Base-by-base conservation (phyloP, 2,113 vertebrate genomes). In the Martes martes region DNA sequence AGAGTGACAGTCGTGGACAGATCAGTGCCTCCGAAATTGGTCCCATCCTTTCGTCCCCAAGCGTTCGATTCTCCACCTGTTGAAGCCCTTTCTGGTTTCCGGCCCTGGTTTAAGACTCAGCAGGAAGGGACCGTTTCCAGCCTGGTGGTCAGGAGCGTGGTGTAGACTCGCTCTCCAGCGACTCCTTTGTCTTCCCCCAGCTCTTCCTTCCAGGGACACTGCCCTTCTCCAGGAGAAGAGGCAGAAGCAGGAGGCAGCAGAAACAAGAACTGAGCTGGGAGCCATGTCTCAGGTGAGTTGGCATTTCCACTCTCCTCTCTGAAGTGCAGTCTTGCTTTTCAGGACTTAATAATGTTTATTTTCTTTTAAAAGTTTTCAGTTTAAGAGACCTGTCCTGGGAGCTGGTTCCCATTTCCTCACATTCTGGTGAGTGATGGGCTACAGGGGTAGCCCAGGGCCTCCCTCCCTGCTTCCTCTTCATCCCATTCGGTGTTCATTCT, bases 221-320 rank as follows among this genome's bases (percentile, higher is more conserved):
- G 85, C 67, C 39, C 36, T n/a, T 14, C 63, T 52, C 55, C 93
- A 11, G 78, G 69, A 26, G 33, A n/a, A 59, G 45, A 71, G 16
- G 57, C 52, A 5, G 11, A 6, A 5, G 78, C 83, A 16, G 52
- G 59, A 92, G 93, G 47, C 67, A 6, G 31, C 55, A 5, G 83
- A 79, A 42, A 13, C 45, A 0, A 36, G 74, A 23, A 28, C 2
- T 3, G 88, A 59, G 5, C 57, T 2, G 6, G 57, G 61, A 69
- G 83, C 76, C 79, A 14, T 23, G 61, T 13, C 79, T 55, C 97
- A 92, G 97, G 98, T 98, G 93, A 96, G 97, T 61, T 42, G 65
- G 21, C 42, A 0, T 81, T 67, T 55, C 36, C 76, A n/a, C 23
- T 19, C 23, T 42, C 31, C 16, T 74, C 45, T 18, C 76, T 28